Evolutionary conservation across 2,888 invertebrate species (phyloP), one percentile per base, ranked within the genome.

Genomic region (Ennomos quercinarius): DNA sequence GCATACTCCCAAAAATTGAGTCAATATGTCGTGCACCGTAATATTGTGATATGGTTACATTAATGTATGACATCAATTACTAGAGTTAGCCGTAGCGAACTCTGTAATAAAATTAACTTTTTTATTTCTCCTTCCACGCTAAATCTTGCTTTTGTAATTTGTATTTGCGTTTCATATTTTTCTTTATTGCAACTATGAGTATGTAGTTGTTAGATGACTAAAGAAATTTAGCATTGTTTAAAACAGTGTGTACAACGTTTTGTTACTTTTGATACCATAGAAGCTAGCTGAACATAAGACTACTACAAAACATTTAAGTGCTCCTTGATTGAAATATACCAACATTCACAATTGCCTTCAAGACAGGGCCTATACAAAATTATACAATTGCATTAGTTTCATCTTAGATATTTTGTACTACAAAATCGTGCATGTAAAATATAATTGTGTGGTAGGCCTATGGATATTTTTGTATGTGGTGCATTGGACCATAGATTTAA

Each of bases 1-100:
- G 82, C 83, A 78, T 84, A 81, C 89, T 90, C 89, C 87, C 89
- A 82, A 83, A 84, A 80, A 69, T 80, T 74, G 83, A 89, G 89
- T 91, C 89, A 87, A 88, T 88, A 85, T 49, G 45, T 56, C 57
- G 56, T 65, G 60, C 63, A 62, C 63, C 51, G 40, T 56, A 49
- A 43, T 74, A 77, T 76, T 86, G 84, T 86, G 84, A 85, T 85
- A 84, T 86, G 84, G 85, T 85, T 84, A 77, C 71, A 72, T 66
- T 71, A 67, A 73, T 67, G 69, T 71, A 70, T 70, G 69, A 77
- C 71, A 73, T 77, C 77, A 78, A 78, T 80, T 76, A 74, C 61
- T 76, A 81, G 75, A 77, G 70, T 77, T 73, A 73, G 73, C 71
- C 61, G 49, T 62, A 69, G 64, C 68, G 50, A 60, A 67, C 68